Evolutionary conservation across 2,113 vertebrate species (phyloP).

Genomic region (Spheniscus mendiculus): DNA sequence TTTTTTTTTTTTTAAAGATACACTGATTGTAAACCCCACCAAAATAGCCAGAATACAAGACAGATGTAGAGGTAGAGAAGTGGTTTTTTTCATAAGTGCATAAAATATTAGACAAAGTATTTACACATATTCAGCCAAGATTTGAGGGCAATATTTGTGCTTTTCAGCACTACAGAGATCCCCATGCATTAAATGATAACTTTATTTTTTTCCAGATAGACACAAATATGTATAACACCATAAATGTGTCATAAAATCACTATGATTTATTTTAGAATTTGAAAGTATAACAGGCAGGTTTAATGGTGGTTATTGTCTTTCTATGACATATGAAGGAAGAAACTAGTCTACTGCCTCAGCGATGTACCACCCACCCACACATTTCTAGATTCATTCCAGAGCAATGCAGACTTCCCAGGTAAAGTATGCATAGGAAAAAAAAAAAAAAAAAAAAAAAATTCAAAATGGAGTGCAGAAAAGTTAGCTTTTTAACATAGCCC

Average conservation of each 20-base stretch:
- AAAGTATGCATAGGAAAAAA: rapidly evolving
- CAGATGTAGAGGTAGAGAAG: rapidly evolving
- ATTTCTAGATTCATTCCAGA: background rate
- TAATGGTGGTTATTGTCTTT: background rate
- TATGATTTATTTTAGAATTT: background rate
- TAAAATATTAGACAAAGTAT: background rate
- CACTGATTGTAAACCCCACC: background rate
- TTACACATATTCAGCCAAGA: background rate
- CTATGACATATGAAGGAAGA: background rate
- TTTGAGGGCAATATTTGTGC: background rate
- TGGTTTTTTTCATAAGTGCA: rapidly evolving
- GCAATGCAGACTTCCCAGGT: background rate
- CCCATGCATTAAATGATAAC: rapidly evolving
- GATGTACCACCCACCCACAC: rapidly evolving
- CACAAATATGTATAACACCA: background rate
- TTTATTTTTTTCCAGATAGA: background rate
- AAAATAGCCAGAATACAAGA: background rate
- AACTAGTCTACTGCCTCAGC: background rate
- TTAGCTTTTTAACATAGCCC: background rate
- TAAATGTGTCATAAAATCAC: background rate
- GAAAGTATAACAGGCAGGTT: background rate
- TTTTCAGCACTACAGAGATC: background rate
- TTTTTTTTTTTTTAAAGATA: background rate
- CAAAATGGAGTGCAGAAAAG: background rate
- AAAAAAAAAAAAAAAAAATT: rapidly evolving